Percentiles rank a stretch among this genome's conserved stretches.
Conservation (phyloP, 2,888 invertebrate genomes). For the Ophonus ardosiacus region DNA sequence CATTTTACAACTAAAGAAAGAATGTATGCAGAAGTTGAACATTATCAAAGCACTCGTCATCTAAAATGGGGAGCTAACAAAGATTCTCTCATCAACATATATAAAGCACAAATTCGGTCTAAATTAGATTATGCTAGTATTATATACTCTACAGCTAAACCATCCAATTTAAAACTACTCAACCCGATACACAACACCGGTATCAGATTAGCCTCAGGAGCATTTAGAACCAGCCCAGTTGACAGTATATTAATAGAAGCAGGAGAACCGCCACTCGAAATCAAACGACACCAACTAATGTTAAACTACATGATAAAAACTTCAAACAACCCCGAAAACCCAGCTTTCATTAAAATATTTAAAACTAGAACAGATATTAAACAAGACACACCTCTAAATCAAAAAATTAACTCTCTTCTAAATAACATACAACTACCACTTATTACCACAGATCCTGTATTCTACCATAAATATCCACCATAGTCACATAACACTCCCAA, state of each 20-base stretch:
- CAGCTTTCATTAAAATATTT: conserved; percentile 16
- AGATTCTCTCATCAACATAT: neutral
- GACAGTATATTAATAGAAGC: conserved; percentile 5
- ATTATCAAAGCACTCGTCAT: conserved; percentile 4
- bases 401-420: too few species aligned
- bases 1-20: neutral
- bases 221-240: conserved; percentile 31
- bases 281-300: neutral
- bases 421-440: neutral
- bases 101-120: neutral
- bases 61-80: neutral
- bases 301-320: neutral
- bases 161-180: neutral
- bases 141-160: conserved; percentile 18
- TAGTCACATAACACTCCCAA: conserved; percentile 14
- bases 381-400: neutral
- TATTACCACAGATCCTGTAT: neutral
- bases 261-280: neutral
- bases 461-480: neutral
- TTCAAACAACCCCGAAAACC: conserved; percentile 12
- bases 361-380: neutral
- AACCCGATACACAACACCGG: conserved; percentile 12
- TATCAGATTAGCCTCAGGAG: conserved; percentile 11
- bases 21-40: neutral
- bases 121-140: conserved; percentile 42